Percentiles rank a stretch among this genome's conserved stretches.
These are phyloP conservation scores for Noctua pronuba DNA, from an alignment of 2,888 invertebrate species.

Conservation along the genomic window DNA sequence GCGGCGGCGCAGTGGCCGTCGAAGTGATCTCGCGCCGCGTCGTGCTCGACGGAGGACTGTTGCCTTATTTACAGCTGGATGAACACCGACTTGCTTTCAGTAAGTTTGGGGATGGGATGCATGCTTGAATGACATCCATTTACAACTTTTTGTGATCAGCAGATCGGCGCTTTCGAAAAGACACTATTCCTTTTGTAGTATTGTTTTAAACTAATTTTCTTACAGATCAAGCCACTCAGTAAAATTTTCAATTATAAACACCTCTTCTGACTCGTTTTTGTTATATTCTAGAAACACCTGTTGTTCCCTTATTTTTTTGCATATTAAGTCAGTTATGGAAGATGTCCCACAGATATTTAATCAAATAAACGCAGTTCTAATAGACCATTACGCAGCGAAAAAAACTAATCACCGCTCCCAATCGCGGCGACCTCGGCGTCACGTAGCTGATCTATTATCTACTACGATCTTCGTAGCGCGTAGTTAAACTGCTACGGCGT, in stretches of 20 bases:
- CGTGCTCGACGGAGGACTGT: slow-evolving; percentile 81
- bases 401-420: slow-evolving; percentile 21
- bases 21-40: slow-evolving; percentile 80
- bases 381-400: slow-evolving; percentile 30
- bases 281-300: background rate
- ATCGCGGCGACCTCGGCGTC: slow-evolving; percentile 9
- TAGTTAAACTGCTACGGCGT: slow-evolving; percentile 6
- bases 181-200: background rate
- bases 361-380: slow-evolving; percentile 31
- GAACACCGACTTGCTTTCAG: slow-evolving; percentile 87
- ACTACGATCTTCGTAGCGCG: slow-evolving; percentile 32
- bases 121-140: background rate
- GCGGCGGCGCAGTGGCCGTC: slow-evolving; percentile 83
- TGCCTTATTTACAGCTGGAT: slow-evolving; percentile 82
- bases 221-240: background rate
- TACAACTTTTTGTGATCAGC: background rate
- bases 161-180: background rate
- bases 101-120: slow-evolving; percentile 64
- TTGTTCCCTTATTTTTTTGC: background rate
- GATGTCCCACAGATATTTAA: background rate
- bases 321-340: background rate
- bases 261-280: background rate
- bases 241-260: background rate
- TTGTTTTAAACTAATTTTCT: background rate
- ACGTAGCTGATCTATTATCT: slow-evolving; percentile 30